Percentiles rank a stretch among this genome's conserved stretches.
Evolutionary conservation across 2,888 invertebrate species (phyloP).

Genomic region (Caenorhabditis sp.): DNA sequence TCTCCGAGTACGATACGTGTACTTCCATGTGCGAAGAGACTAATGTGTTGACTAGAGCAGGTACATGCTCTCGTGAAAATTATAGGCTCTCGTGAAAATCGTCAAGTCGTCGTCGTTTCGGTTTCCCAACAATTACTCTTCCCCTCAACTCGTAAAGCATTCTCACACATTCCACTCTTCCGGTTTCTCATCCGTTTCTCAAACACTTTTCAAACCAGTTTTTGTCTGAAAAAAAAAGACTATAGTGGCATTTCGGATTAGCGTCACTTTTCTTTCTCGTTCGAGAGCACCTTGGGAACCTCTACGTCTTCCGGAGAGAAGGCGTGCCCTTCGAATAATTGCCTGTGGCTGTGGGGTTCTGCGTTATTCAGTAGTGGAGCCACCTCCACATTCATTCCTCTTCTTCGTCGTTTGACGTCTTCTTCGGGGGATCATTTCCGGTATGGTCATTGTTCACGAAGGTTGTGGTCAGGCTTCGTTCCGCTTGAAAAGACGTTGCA

Average conservation of each 20-base stretch:
- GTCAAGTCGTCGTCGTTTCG: constrained; percentile 10
- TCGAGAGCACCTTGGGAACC: constrained; percentile 30
- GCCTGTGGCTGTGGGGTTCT: neutral
- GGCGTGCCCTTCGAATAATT: constrained; percentile 12
- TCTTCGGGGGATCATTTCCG: constrained; percentile 38
- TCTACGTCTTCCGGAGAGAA: constrained; percentile 23
- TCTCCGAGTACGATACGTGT: constrained; percentile 78
- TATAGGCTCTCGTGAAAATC: neutral
- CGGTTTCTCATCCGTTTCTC: constrained; percentile 42
- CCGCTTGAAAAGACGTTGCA: constrained; percentile 32
- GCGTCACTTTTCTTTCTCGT: constrained; percentile 41
- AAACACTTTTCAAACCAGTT: constrained; percentile 24
- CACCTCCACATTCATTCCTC: constrained; percentile 22
- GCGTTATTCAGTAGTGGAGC: constrained; percentile 2
- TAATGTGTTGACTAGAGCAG: constrained; percentile 77
- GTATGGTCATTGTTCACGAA: constrained; percentile 26
- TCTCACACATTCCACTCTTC: constrained; percentile 19
- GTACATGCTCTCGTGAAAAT: constrained; percentile 52
- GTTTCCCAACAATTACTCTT: constrained; percentile 15
- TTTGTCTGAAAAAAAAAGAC: constrained; percentile 30
- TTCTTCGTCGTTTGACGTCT: constrained; percentile 44
- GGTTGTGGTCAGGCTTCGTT: constrained; percentile 31
- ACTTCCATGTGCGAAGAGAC: constrained; percentile 80
- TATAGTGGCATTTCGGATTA: constrained; percentile 46
- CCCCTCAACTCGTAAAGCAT: constrained; percentile 28